Evolutionary conservation across 2,113 vertebrate species (phyloP), one percentile per base, ranked within the genome.

Genomic region (Ctenomys sociabilis): DNA sequence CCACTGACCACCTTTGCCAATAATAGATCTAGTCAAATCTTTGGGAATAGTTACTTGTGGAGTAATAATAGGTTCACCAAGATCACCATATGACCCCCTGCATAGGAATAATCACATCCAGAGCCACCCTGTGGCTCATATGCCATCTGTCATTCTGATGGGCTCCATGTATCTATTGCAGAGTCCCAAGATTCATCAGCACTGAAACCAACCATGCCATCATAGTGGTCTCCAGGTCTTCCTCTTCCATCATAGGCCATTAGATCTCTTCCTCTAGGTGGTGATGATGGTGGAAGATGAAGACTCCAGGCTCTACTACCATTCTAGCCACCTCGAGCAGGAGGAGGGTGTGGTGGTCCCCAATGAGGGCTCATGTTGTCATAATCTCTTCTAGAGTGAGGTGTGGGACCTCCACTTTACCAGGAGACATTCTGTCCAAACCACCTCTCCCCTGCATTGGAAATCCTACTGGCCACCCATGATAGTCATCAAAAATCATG

Each of bases 351-450:
- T 49, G 49, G 4, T 49, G 49, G 49, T 49, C 8, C 49, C 9
- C 12, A 11, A 49, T 49, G 49, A 49, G 49, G 49, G 49, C 10
- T 49, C 49, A 11, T 49, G 7, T 49, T 11, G 12, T 97, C 97
- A 49, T 99, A 30, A 64, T 64, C 2, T 64, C 63, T 63, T 64
- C 63, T 64, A 30, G 63, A 30, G 63, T 24, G 63, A 95, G 99
- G 99, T 98, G 99, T 98, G 4, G 99, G 99, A 66, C 99, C n/a
- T 99, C 99, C 1, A 99, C 99, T 10, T 97, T 98, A 95, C 99
- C 99, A 32, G 99, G 99, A 0, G 99, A 99, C 99, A 99, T 99
- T 94, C 99, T 98, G 91, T 99, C 99, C 98, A 99, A 99, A 0
- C 99, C 99, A 54, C n/a, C n/a, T n/a, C 99, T 99, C 59, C 99